phyloP scores from a whole-genome alignment of 2,113 vertebrate genomes.

The Galemys pyrenaicus region DNA sequence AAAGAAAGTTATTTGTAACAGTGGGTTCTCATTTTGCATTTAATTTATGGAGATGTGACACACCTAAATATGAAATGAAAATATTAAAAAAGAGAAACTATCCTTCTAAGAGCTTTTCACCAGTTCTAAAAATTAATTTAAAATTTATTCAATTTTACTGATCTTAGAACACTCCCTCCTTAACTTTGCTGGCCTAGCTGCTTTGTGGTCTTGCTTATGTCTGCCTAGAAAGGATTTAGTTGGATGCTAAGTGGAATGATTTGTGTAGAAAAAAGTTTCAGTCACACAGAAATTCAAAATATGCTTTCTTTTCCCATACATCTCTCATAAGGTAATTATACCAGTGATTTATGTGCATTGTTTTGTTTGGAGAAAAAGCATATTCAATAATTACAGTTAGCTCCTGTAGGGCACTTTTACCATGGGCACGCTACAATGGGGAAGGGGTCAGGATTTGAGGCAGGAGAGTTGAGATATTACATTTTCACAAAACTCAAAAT shows the following conservation, averaged over 20 bases:
- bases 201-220: not conserved
- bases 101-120: not conserved
- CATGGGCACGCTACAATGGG: too few species aligned
- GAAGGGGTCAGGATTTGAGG: not conserved
- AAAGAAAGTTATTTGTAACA: not conserved
- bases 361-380: not conserved
- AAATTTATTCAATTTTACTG: not conserved
- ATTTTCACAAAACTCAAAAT: not conserved
- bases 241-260: not conserved
- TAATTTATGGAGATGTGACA: not conserved
- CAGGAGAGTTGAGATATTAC: not conserved
- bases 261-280: not conserved
- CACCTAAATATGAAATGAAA: not conserved
- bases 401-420: not conserved
- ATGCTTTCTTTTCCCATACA: not conserved
- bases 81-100: not conserved
- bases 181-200: not conserved
- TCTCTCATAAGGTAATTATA: not conserved
- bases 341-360: not conserved
- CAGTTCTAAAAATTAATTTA: not conserved
- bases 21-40: not conserved
- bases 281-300: not conserved
- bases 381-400: not conserved
- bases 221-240: not conserved
- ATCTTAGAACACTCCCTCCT: not conserved